Evolutionary conservation across 2,888 invertebrate genomes (phyloP).

Genomic region (Oasisia sp.): DNA sequence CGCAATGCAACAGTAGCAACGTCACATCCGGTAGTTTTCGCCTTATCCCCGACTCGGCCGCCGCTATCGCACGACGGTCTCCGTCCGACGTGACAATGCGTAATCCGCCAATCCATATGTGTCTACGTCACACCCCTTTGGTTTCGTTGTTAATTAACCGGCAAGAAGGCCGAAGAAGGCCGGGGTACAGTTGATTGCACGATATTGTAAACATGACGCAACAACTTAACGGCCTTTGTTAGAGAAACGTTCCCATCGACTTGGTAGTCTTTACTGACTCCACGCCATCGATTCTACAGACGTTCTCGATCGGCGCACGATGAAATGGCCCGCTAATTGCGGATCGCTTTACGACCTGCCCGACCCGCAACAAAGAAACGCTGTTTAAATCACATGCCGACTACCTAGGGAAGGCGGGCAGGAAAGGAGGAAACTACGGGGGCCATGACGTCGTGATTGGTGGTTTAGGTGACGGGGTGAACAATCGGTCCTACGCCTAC

Average conservation of each 20-base stretch:
- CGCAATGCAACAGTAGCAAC: not conserved
- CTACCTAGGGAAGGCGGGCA: not conserved
- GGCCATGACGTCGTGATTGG: not conserved
- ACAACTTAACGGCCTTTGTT: not conserved
- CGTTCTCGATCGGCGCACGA: not conserved
- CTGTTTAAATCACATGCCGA: not conserved
- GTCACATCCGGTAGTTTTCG: not conserved
- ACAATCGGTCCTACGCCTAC: not conserved
- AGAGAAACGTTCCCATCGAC: not conserved
- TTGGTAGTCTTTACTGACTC: not conserved
- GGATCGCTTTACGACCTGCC: not conserved
- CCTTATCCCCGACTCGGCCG: no score
- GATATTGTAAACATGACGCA: constrained; percentile 8
- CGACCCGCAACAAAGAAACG: not conserved
- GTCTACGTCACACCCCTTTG: not conserved
- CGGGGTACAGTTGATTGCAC: not conserved
- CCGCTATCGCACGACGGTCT: not conserved
- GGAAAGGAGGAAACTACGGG: not conserved
- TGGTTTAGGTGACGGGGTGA: not conserved
- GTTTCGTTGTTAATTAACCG: not conserved
- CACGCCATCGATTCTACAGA: not conserved
- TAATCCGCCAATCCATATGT: not conserved
- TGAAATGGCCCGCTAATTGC: not conserved
- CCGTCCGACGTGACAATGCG: not conserved
- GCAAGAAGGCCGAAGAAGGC: not conserved